These are phyloP conservation scores for Bombycilla garrulus DNA, from an alignment of 2,113 vertebrate genomes.

Conservation along the genomic window DNA sequence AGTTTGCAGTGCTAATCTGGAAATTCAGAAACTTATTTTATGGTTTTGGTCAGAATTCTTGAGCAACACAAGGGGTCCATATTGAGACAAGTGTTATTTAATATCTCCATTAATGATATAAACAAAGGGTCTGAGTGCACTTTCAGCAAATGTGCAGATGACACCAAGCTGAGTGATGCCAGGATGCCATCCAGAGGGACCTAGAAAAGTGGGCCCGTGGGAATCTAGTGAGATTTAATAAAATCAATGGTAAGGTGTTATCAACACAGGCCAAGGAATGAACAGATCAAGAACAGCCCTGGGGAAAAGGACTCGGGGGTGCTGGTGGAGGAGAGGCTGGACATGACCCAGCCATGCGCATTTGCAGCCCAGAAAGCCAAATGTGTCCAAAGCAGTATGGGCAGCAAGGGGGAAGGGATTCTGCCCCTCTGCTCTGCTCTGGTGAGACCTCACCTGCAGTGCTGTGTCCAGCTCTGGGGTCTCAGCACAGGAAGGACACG, in stretches of 20 bases:
- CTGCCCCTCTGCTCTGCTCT: not conserved
- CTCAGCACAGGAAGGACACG: not conserved
- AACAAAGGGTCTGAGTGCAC: not conserved
- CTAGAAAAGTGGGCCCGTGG: not conserved
- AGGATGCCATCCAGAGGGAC: not conserved
- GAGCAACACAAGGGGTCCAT: not conserved
- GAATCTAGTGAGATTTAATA: not conserved
- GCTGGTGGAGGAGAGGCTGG: not conserved
- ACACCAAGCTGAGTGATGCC: not conserved
- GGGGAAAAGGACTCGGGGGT: not conserved
- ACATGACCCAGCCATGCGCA: fast-evolving
- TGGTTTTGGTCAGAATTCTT: not conserved
- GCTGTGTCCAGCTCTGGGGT: not conserved
- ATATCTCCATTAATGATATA: not conserved
- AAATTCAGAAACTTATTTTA: not conserved
- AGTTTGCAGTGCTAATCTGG: not conserved
- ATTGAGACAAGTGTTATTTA: not conserved
- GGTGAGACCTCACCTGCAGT: not conserved
- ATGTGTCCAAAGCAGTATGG: fast-evolving
- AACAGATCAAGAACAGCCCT: fast-evolving
- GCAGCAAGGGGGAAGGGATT: not conserved
- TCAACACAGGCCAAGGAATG: no score
- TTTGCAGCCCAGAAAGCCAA: not conserved
- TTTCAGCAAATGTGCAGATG: not conserved
- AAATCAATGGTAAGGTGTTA: not conserved